Evolutionary conservation across 2,113 vertebrate species (phyloP).

Genomic region (Cyprinodon tularosa): DNA sequence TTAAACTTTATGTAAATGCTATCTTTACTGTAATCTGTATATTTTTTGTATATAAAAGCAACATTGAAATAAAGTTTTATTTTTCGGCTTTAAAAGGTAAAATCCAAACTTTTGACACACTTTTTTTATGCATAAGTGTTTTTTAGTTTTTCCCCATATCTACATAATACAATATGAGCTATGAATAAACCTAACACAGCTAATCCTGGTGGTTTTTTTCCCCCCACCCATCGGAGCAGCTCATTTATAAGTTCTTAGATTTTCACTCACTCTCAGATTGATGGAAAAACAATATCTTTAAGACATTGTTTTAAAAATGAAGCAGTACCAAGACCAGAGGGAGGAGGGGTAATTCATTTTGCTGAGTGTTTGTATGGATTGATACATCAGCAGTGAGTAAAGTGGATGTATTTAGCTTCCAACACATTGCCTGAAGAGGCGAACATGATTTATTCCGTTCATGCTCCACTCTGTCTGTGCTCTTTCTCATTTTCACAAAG

Average conservation of each 20-base stretch:
- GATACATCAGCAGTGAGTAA: constrained; percentile 22
- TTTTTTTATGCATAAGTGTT: neutral
- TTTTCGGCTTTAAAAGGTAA: neutral
- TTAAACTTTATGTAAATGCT: no score
- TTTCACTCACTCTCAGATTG: neutral
- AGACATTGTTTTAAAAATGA: neutral
- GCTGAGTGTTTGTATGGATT: constrained; percentile 24
- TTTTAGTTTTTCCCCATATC: neutral
- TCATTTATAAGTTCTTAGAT: neutral
- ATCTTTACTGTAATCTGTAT: neutral
- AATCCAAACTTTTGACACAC: neutral
- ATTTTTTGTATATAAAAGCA: neutral
- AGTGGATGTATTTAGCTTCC: constrained; percentile 18
- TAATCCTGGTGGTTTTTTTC: neutral
- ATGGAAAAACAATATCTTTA: constrained; percentile 10
- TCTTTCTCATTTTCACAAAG: constrained; percentile 28
- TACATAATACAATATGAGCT: neutral
- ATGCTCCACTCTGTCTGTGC: constrained; percentile 26
- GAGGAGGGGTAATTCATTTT: constrained; percentile 47
- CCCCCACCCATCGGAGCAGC: neutral
- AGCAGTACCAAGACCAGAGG: constrained; percentile 1
- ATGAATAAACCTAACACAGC: neutral
- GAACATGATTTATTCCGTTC: constrained; percentile 47
- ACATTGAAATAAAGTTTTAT: neutral
- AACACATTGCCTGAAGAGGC: constrained; percentile 30